Evolutionary conservation across 1,140 invertebrate genomes (phyloP).

Genomic region (Heliothis virescens): DNA sequence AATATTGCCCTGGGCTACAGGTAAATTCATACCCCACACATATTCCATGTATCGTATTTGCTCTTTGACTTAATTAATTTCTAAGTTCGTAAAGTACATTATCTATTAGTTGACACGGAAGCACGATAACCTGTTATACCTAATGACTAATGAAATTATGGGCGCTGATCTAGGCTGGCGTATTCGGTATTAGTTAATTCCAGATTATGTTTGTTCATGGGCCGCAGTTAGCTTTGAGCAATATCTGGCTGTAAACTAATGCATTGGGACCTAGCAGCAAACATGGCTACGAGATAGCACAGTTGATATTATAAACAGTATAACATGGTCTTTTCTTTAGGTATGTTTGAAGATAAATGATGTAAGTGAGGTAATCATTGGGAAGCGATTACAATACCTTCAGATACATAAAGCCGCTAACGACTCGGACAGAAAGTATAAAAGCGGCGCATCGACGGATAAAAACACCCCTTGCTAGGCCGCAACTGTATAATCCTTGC

Average conservation of each 20-base stretch:
- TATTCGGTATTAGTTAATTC: conserved; percentile 13
- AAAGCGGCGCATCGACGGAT: conserved; percentile 39
- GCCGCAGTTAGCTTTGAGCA: neutral
- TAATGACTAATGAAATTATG: conserved; percentile 3
- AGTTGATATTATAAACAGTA: no score
- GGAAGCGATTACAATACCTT: conserved; percentile 44
- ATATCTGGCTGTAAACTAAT: neutral
- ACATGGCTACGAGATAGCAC: no score
- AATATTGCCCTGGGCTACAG: neutral
- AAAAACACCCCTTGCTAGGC: conserved; percentile 53
- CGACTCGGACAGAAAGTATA: conserved; percentile 39
- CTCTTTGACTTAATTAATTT: no score
- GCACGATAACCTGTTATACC: neutral
- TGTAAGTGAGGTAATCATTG: conserved; percentile 20
- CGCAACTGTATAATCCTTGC: conserved; percentile 52
- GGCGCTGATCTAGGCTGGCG: neutral
- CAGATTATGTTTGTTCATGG: conserved; percentile 3
- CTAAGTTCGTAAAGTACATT: neutral
- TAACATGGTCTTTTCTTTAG: neutral
- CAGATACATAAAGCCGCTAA: conserved; percentile 48
- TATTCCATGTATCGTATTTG: neutral
- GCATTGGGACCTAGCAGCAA: neutral
- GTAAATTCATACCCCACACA: neutral
- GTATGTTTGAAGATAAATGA: neutral
- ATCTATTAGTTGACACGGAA: neutral